These are phyloP conservation scores for Calliphora vicina DNA, from an alignment of 1,140 invertebrate genomes.

Conservation along the genomic window DNA sequence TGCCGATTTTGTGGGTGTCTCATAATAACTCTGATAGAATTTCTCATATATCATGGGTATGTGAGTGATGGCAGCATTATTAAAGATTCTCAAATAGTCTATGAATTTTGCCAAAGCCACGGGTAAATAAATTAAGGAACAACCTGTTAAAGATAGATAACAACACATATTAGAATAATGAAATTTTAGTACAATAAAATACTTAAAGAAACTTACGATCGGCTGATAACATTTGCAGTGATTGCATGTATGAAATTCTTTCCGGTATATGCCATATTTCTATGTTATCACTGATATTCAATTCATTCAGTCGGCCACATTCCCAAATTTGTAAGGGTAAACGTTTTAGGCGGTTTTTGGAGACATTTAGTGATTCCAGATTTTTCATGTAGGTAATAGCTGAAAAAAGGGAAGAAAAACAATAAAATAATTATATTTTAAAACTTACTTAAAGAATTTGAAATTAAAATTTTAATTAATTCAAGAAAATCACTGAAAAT, in stretches of 20 bases:
- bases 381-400: slow-evolving; percentile 26
- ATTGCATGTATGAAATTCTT: slow-evolving; percentile 54
- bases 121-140: slow-evolving; percentile 55
- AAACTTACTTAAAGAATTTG: too few species aligned
- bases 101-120: slow-evolving; percentile 59
- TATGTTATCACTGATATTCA: slow-evolving; percentile 60
- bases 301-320: slow-evolving; percentile 53
- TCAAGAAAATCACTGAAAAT: too few species aligned
- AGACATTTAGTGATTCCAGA: slow-evolving; percentile 56
- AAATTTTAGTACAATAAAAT: neutral
- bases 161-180: neutral
- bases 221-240: slow-evolving; percentile 55
- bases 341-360: slow-evolving; percentile 54
- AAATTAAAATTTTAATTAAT: too few species aligned
- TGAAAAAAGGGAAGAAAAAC: neutral
- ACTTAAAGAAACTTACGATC: slow-evolving; percentile 50
- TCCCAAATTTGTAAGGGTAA: slow-evolving; percentile 57
- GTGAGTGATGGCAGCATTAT: slow-evolving; percentile 58
- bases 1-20: slow-evolving; percentile 49
- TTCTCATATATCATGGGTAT: slow-evolving; percentile 60
- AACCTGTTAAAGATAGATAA: slow-evolving; percentile 43
- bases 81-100: slow-evolving; percentile 59
- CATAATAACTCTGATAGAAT: slow-evolving; percentile 58
- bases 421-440: too few species aligned
- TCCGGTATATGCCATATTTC: slow-evolving; percentile 56